Evolutionary conservation across 2,113 vertebrate species (phyloP), one percentile per base, ranked within the genome.

Genomic region (Xiphias gladius): DNA sequence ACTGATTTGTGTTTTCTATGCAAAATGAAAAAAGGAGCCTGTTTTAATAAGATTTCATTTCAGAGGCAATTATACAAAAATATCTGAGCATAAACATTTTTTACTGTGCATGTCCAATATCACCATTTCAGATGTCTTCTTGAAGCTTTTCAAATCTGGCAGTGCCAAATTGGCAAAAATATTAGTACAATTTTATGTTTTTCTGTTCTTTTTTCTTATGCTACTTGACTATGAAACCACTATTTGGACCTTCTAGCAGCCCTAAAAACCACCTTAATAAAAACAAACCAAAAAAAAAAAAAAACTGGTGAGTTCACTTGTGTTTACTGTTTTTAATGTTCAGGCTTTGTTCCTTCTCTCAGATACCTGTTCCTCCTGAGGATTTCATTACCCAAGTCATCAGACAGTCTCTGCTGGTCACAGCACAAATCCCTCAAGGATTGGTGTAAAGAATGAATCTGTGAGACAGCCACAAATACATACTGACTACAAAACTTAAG

Each of bases 391-490:
- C 95, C 96, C 88, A 99, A 92, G 80, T 99, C 97, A 5, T 96
- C 94, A 83, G 96, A 96, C 4, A 98, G 91, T 39, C 97, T 96
- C 86, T 96, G 71, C 84, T 99, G 98, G 82, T 97, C 97, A 87
- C 95, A 96, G 55, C 89, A 95, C 79, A 99, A 95, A 84, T 99
- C 97, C 83, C 97, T 94, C 82, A 99, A 86, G 32, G 97, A 97
- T 83, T 96, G 97, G 84, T 99, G 97, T 73, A 98, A 83, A 63
- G 88, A 89, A 86, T 99, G 97, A 72, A 98, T 75, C 98, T 99
- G 83, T 73, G 80, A 77, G 55, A 76, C 46, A 73, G 64, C 3
- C 73, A 79, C 46, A 86, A 22, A 82, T 1, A 41, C 14, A 74
- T 14, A 57, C 8, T 41, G 37, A 68, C 61, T 5, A 82, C 12